Evolutionary conservation across 2,113 vertebrate genomes (phyloP).

Genomic region (Mustela nigripes): DNA sequence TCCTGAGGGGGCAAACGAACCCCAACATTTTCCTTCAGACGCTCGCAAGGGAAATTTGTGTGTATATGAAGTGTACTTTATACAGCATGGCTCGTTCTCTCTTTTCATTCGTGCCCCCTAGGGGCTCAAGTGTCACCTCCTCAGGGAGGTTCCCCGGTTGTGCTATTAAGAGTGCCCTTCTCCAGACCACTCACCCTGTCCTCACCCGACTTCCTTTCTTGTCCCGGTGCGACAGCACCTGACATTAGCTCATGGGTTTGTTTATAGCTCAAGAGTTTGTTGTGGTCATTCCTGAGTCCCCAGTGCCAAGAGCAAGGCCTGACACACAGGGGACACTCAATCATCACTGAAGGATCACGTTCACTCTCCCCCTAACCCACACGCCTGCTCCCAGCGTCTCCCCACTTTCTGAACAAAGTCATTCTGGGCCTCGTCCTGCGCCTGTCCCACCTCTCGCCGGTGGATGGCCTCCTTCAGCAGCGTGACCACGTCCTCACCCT

Average conservation of each 20-base stretch:
- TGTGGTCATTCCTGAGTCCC: neutral
- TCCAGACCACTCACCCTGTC: neutral
- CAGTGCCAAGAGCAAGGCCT: neutral
- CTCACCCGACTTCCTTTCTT: neutral
- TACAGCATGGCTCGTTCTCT: neutral
- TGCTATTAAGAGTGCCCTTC: neutral
- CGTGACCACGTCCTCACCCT: constrained; percentile 94
- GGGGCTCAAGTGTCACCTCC: neutral
- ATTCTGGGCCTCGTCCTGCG: rapidly evolving
- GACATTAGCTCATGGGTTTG: neutral
- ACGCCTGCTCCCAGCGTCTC: neutral
- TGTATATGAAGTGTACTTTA: neutral
- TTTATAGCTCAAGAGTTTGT: neutral
- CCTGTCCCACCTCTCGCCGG: constrained; percentile 89
- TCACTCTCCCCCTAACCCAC: neutral
- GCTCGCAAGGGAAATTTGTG: neutral
- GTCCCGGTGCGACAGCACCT: neutral
- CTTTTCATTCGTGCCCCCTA: neutral
- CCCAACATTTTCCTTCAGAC: neutral
- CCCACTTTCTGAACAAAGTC: neutral
- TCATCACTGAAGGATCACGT: neutral
- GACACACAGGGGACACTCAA: neutral
- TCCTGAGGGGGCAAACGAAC: constrained; percentile 87
- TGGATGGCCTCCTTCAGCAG: constrained; percentile 96
- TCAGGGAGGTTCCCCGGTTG: neutral